These are phyloP conservation scores for Myiopsitta monachus DNA, from an alignment of 2,113 vertebrate genomes.

Conservation along the genomic window DNA sequence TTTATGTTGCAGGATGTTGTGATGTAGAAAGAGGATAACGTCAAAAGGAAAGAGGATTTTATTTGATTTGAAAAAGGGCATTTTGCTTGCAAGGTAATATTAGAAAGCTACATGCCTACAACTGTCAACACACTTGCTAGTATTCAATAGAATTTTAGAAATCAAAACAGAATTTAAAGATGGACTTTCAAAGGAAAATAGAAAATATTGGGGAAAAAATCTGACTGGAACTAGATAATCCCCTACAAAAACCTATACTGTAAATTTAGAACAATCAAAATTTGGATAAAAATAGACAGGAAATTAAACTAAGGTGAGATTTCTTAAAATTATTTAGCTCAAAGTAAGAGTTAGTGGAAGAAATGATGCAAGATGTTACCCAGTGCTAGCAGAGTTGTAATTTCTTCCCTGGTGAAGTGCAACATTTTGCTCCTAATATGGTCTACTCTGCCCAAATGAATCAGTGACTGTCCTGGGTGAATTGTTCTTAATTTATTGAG, in stretches of 20 bases:
- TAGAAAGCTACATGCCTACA: not conserved
- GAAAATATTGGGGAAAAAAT: not conserved
- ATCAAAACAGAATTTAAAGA: not conserved
- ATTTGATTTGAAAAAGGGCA: not conserved
- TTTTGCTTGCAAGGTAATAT: not conserved
- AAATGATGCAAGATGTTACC: not conserved
- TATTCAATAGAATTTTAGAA: not conserved
- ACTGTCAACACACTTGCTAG: not conserved
- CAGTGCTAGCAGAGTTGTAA: not conserved
- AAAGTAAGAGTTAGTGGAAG: not conserved
- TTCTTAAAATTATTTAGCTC: not conserved
- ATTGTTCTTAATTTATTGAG: not conserved
- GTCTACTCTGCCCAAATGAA: not conserved
- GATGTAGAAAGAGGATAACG: not conserved
- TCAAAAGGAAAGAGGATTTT: constrained; percentile 4
- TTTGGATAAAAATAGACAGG: not conserved
- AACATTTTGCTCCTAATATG: not conserved
- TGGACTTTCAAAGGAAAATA: not conserved
- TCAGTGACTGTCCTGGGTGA: not conserved
- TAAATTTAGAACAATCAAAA: not conserved
- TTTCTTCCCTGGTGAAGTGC: not conserved
- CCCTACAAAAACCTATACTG: not conserved
- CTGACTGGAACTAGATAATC: not conserved
- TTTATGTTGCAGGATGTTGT: not conserved
- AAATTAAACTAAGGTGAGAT: not conserved